A percentile compares a stretch with the other conserved stretches of the same genome.
These are phyloP conservation scores for Rhadina sibilatrix DNA, from an alignment of 2,113 vertebrate species.

Conservation along the genomic window DNA sequence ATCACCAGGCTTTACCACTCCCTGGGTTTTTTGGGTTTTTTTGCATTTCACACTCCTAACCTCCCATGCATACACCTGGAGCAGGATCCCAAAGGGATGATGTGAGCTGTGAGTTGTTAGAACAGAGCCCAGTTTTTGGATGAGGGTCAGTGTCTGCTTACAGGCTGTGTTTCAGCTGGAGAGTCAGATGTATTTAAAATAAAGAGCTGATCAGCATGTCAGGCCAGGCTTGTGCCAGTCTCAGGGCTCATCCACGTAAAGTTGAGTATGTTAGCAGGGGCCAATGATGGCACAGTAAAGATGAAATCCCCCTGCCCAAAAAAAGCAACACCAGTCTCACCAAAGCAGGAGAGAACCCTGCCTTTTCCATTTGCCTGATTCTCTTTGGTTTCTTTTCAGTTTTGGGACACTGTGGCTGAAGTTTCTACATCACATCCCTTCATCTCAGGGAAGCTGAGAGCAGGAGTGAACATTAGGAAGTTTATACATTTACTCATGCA, in stretches of 20 bases:
- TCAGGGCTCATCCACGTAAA: not conserved
- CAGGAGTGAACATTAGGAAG: not conserved
- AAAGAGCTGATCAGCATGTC: not conserved
- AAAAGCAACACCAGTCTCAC: not conserved
- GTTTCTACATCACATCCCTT: not conserved
- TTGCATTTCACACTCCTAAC: not conserved
- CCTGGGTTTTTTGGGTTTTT: not conserved
- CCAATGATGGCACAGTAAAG: not conserved
- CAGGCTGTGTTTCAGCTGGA: not conserved
- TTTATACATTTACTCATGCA: not conserved
- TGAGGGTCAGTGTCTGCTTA: not conserved
- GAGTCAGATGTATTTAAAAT: not conserved
- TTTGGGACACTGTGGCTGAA: not conserved
- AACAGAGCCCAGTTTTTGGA: not conserved
- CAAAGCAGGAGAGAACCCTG: not conserved
- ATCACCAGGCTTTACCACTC: not conserved
- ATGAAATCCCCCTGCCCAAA: not conserved
- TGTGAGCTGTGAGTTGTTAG: not conserved
- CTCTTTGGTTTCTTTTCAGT: not conserved
- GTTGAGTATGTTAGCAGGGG: not conserved
- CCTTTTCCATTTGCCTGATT: not conserved
- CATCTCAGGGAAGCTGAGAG: not conserved
- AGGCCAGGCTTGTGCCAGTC: not conserved
- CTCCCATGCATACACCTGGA: not conserved
- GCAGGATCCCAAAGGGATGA: not conserved